A percentile compares a stretch with the other conserved stretches of the same genome.
Evolutionary conservation across 2,797 vertebrate species (phyloP).

Genomic region (Lerista edwardsae): DNA sequence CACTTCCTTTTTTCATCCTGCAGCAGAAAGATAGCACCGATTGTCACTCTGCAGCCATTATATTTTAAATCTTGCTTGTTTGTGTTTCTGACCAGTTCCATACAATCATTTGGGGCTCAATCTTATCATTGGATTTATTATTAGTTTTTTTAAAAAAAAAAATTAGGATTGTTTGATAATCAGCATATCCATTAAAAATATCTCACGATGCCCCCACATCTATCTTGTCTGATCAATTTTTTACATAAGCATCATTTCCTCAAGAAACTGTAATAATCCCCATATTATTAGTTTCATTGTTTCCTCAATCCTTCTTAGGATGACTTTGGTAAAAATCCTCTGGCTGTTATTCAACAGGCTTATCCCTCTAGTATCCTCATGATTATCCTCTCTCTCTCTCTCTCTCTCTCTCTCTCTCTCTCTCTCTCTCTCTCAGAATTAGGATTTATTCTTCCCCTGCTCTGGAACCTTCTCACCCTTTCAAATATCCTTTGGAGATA

Average conservation of each 20-base stretch:
- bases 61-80: conserved; percentile 49
- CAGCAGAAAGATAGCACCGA: not conserved
- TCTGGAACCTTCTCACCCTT: conserved; percentile 69
- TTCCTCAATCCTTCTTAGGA: conserved; percentile 68
- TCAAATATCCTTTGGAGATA: conserved; percentile 64
- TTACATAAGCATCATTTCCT: conserved; percentile 47
- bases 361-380: conserved; percentile 68
- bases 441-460: conserved; percentile 63
- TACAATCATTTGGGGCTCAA: conserved; percentile 1
- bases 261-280: conserved; percentile 58
- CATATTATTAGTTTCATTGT: conserved; percentile 62
- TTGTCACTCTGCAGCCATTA: not conserved
- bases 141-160: conserved; percentile 5
- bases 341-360: conserved; percentile 60
- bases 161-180: conserved; percentile 11
- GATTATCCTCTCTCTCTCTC: conserved; percentile 61
- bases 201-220: not conserved
- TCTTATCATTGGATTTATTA: conserved; percentile 25
- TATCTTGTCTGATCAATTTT: conserved; percentile 29
- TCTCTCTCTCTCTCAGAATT: conserved; percentile 61
- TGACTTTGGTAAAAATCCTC: conserved; percentile 65
- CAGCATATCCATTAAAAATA: conserved; percentile 23
- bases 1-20: not conserved
- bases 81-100: conserved; percentile 38
- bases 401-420: conserved; percentile 51